These are phyloP conservation scores for Dryas iulia DNA, from an alignment of 1,140 invertebrate species.

Conservation along the genomic window DNA sequence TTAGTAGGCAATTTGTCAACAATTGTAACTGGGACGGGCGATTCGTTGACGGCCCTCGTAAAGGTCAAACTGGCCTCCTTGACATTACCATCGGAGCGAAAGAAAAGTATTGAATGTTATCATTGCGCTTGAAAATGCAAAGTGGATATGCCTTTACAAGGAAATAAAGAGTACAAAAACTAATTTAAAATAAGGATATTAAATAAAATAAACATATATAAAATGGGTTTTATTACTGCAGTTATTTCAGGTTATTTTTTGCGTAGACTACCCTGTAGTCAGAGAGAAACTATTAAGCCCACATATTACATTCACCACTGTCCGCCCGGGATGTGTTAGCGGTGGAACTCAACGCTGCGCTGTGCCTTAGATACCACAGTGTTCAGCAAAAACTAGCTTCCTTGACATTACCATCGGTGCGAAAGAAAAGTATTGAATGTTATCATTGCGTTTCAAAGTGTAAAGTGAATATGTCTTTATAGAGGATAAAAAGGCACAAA, in stretches of 20 bases:
- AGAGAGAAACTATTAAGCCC: too few relatives aligned
- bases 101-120: slow-evolving; percentile 13
- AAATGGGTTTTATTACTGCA: too few relatives aligned
- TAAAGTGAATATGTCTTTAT: not conserved
- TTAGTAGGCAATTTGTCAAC: slow-evolving; percentile 47
- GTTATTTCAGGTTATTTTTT: too few relatives aligned
- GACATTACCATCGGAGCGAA: slow-evolving; percentile 37
- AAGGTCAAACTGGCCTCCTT: slow-evolving; percentile 44
- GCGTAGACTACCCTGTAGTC: too few relatives aligned
- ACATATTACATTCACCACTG: too few relatives aligned
- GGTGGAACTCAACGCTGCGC: too few relatives aligned
- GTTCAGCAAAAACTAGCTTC: slow-evolving; percentile 35
- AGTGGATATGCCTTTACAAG: not conserved
- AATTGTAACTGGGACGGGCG: slow-evolving; percentile 33
- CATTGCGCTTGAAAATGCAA: not conserved
- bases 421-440: slow-evolving; percentile 12
- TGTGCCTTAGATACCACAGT: too few relatives aligned
- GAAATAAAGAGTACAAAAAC: not conserved
- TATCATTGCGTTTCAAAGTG: not conserved
- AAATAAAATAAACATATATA: too few relatives aligned
- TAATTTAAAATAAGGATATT: too few relatives aligned
- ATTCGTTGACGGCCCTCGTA: slow-evolving; percentile 35
- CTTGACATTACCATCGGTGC: slow-evolving; percentile 42
- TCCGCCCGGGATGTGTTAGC: too few relatives aligned
- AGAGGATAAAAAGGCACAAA: not conserved